phyloP scores from a whole-genome alignment of 2,113 vertebrate genomes.

The Zonotrichia leucophrys region DNA sequence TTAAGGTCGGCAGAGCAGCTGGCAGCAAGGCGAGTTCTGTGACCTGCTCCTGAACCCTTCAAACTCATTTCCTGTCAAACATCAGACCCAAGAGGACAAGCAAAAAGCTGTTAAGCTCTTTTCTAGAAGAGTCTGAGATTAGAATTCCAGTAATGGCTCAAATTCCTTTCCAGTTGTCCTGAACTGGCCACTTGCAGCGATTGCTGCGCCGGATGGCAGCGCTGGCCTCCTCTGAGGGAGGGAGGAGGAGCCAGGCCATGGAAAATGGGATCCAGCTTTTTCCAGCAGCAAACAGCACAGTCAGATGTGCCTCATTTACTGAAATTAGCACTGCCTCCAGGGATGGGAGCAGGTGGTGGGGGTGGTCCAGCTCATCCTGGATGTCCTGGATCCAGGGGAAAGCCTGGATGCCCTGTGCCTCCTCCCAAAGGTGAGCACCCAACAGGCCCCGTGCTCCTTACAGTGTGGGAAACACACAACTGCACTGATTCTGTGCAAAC shows the following conservation, averaged over 20 bases:
- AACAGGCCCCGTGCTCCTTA: neutral
- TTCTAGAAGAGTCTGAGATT: conserved; percentile 73
- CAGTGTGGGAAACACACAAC: neutral
- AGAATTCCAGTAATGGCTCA: conserved; percentile 82
- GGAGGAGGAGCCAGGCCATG: neutral
- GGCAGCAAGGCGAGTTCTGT: conserved; percentile 71
- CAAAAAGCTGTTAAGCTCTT: conserved; percentile 67
- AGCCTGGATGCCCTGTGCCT: neutral
- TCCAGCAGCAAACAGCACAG: neutral
- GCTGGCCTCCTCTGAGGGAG: neutral
- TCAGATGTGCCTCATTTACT: neutral
- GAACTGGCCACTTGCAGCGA: conserved; percentile 59
- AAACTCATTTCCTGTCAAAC: conserved; percentile 82
- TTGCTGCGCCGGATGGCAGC: conserved; percentile 14
- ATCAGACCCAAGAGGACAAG: conserved; percentile 74
- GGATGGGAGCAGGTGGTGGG: neutral
- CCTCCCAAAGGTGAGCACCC: neutral
- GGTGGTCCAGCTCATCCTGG: neutral
- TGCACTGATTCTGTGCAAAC: neutral
- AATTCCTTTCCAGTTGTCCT: conserved; percentile 77
- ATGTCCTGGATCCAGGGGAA: neutral
- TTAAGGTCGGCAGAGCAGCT: conserved; percentile 80
- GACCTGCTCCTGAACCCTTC: conserved; percentile 74
- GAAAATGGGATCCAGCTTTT: conserved; percentile 37
- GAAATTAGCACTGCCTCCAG: neutral